These are phyloP conservation scores for Corynorhinus townsendii DNA, from an alignment of 2,113 vertebrate genomes.

Conservation along the genomic window DNA sequence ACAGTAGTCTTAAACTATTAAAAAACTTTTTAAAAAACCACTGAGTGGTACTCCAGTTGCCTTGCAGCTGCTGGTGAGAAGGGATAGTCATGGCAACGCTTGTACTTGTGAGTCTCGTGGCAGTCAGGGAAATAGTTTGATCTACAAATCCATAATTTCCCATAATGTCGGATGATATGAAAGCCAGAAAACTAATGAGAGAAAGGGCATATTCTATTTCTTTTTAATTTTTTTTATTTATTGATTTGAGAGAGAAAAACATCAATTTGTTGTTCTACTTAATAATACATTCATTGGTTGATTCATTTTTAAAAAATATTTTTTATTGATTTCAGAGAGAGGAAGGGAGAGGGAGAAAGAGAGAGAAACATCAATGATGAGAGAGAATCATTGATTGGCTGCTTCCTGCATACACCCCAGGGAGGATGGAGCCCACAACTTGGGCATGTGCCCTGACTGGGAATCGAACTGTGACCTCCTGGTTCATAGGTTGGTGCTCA, in stretches of 20 bases:
- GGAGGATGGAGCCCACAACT: too few relatives aligned
- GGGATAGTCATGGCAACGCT: background rate
- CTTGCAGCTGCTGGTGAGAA: accelerated
- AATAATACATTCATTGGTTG: background rate
- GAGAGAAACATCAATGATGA: too few relatives aligned
- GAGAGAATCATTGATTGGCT: too few relatives aligned
- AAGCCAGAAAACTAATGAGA: background rate
- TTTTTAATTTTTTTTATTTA: background rate
- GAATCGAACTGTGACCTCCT: too few relatives aligned
- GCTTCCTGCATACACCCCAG: too few relatives aligned
- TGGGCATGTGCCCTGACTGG: too few relatives aligned
- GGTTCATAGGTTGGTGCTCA: too few relatives aligned
- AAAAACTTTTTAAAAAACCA: background rate
- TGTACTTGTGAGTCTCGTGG: background rate
- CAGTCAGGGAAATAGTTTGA: background rate
- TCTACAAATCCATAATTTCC: background rate
- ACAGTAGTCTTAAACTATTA: background rate
- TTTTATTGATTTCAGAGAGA: too few relatives aligned
- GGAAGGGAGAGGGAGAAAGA: too few relatives aligned
- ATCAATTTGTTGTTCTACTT: background rate
- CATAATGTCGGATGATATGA: slow-evolving; percentile 8
- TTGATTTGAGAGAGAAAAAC: background rate
- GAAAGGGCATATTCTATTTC: slow-evolving; percentile 34
- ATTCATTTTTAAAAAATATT: background rate
- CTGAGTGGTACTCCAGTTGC: accelerated